phyloP scores from a whole-genome alignment of 1,140 invertebrate genomes.

The Papilio helenus region DNA sequence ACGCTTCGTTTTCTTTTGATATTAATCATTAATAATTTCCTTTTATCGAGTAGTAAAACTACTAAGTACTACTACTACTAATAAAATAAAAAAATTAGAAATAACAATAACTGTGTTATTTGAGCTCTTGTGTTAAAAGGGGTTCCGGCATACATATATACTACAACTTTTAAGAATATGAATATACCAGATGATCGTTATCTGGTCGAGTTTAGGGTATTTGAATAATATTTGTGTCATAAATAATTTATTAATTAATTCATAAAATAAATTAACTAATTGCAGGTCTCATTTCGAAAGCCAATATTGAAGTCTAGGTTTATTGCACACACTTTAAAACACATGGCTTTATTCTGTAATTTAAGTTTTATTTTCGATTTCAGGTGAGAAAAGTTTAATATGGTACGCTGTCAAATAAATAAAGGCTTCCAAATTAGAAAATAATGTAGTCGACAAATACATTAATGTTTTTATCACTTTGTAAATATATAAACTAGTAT shows the following conservation, averaged over 20 bases:
- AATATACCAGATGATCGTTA: no score
- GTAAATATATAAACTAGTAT: conserved; percentile 9
- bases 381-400: background rate
- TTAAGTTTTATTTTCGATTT: background rate
- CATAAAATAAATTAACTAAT: background rate
- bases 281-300: background rate
- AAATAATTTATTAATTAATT: background rate
- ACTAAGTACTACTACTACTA: no score
- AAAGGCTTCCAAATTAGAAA: background rate
- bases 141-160: no score
- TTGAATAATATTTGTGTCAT: background rate
- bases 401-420: background rate
- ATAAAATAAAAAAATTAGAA: no score
- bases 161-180: no score
- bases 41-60: no score
- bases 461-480: background rate
- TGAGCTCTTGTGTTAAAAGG: no score
- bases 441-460: background rate
- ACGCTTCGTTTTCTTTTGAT: no score
- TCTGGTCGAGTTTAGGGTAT: background rate
- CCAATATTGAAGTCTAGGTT: background rate
- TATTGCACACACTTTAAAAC: background rate
- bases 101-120: no score
- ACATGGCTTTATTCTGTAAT: background rate
- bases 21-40: no score